These are phyloP conservation scores for Oryzias melastigma DNA, from an alignment of 2,113 vertebrate species.

Conservation along the genomic window DNA sequence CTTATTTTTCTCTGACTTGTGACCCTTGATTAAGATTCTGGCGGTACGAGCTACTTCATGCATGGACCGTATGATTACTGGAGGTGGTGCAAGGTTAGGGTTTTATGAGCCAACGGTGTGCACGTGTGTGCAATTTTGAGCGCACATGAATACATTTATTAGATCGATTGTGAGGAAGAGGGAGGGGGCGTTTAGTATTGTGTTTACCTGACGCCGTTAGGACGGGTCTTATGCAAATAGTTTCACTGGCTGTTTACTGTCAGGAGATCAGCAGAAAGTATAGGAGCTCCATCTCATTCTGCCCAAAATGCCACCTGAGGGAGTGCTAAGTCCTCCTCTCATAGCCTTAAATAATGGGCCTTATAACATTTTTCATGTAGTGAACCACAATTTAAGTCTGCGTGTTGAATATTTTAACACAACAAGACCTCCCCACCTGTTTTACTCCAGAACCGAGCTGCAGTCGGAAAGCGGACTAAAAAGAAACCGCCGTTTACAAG, in stretches of 20 bases:
- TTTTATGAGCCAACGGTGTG: constrained; percentile 55
- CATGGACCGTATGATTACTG: constrained; percentile 50
- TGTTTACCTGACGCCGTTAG: constrained; percentile 46
- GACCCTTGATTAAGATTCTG: constrained; percentile 68
- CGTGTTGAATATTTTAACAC: constrained; percentile 59
- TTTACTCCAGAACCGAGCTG: constrained; percentile 24
- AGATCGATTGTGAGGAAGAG: constrained; percentile 13
- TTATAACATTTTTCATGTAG: constrained; percentile 54
- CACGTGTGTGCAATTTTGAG: constrained; percentile 22
- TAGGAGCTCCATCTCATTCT: constrained; percentile 27
- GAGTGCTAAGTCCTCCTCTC: constrained; percentile 33
- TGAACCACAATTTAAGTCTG: constrained; percentile 47
- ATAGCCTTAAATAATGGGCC: constrained; percentile 52
- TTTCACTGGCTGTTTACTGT: constrained; percentile 60
- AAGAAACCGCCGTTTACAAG: constrained; percentile 60
- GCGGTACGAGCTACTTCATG: constrained; percentile 48
- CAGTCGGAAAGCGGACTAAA: constrained; percentile 53
- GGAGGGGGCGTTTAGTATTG: constrained; percentile 25
- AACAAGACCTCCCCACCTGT: constrained; percentile 21
- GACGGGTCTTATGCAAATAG: constrained; percentile 38
- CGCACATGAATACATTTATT: constrained; percentile 42
- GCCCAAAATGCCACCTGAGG: constrained; percentile 34
- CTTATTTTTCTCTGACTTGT: constrained; percentile 41
- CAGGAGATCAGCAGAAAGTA: constrained; percentile 38
- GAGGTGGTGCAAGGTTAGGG: constrained; percentile 38